These are phyloP conservation scores for Musca vetustissima DNA, from an alignment of 1,140 invertebrate species.

Conservation along the genomic window DNA sequence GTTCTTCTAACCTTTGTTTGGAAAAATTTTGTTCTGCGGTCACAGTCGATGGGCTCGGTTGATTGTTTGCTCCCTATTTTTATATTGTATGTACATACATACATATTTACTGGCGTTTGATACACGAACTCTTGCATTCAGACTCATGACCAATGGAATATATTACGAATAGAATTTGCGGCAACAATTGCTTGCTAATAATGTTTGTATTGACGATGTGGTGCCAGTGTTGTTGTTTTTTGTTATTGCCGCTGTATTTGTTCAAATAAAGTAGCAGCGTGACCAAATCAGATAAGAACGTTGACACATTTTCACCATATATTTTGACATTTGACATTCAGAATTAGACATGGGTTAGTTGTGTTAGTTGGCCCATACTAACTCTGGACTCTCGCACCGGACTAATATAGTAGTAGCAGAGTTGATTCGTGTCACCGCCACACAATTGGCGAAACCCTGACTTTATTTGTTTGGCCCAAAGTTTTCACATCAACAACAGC, in stretches of 20 bases:
- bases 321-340: constrained; percentile 57
- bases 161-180: background rate
- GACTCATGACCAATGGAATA: background rate
- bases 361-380: constrained; percentile 9
- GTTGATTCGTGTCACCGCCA: background rate
- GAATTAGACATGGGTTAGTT: constrained; percentile 49
- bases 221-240: too few relatives aligned
- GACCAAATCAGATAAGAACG: constrained; percentile 57
- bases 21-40: background rate
- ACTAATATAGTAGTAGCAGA: too few relatives aligned
- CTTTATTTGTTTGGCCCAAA: too few relatives aligned
- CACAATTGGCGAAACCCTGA: background rate
- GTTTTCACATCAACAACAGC: too few relatives aligned
- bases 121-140: background rate
- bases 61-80: too few relatives aligned
- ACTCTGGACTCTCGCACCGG: background rate
- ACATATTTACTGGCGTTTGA: constrained; percentile 6
- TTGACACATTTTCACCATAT: constrained; percentile 57
- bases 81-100: too few relatives aligned
- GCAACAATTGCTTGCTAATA: background rate
- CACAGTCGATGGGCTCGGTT: constrained; percentile 1
- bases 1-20: too few relatives aligned
- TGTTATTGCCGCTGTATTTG: too few relatives aligned
- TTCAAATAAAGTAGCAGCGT: constrained; percentile 49
- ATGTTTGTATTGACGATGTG: background rate